Evolutionary conservation across 1,140 invertebrate species (phyloP), one percentile per base, ranked within the genome.

Genomic region (Drosophila biarmipes): DNA sequence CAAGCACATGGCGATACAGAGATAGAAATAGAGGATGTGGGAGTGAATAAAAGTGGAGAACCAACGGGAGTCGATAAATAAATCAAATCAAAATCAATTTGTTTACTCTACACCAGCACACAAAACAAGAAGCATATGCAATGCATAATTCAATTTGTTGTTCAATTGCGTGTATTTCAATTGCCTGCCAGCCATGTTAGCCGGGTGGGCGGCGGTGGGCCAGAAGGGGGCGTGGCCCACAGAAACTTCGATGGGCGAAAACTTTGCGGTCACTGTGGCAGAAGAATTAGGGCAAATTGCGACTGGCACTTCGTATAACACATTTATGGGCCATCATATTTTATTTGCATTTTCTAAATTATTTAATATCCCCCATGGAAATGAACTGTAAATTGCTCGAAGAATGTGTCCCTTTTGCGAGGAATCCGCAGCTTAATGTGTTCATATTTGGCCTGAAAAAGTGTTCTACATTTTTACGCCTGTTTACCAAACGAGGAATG

Each of bases 21-120:
- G 35, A 55, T 42, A 63, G 27, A 48, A 6, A 12, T 6, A 15
- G 31, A 19, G 11, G 14, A 15, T 14, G 38, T 17, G n/a, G 7
- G 35, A 24, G 2, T 35, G 10, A 12, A 49, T 34, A 31, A 61
- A 17, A 24, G 19, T 29, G 34, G 49, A 11, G 49, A 48, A 62
- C 34, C 24, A 61, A 40, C 63, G 63, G 37, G 63, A 67, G 46
- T 66, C 63, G 64, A 73, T 87, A 81, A 86, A 86, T 86, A 87
- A 86, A 86, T 86, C 72, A 86, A 86, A 86, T 86, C 82, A 87
- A 87, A 86, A 87, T 86, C 81, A 86, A 86, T 86, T 86, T 86
- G 78, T 86, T 86, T 86, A 77, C 82, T 59, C 73, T 59, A 62
- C 63, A 63, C 52, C 61, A 68, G 62, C 66, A 57, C 55, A 59